phyloP scores from a whole-genome alignment of 2,888 invertebrate genomes.

The Norana najaformis region DNA sequence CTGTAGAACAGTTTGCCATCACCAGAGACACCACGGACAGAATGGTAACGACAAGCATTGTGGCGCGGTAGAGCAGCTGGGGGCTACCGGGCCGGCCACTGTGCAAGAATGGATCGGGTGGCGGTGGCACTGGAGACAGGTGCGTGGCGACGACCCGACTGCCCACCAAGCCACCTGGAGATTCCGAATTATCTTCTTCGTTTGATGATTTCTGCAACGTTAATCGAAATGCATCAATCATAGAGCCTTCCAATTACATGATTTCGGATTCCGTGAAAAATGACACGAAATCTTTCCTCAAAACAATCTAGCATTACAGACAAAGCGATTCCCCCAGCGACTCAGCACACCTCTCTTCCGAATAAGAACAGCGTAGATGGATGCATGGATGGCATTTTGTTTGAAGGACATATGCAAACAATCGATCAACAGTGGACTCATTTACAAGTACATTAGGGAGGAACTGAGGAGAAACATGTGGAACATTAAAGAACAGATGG shows the following conservation, averaged over 20 bases:
- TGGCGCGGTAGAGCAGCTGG: background rate
- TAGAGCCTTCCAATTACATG: background rate
- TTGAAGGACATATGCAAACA: background rate
- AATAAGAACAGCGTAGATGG: background rate
- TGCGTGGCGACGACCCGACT: background rate
- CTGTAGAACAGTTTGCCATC: conserved; percentile 16
- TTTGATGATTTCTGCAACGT: background rate
- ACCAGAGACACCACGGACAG: conserved; percentile 21
- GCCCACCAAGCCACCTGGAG: background rate
- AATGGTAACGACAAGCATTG: background rate
- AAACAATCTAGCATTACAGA: background rate
- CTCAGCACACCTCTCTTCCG: background rate
- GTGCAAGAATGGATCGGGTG: background rate
- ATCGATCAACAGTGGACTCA: conserved; percentile 5
- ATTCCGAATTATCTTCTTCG: conserved; percentile 8
- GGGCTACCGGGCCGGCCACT: background rate
- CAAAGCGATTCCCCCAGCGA: background rate
- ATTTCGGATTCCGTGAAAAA: background rate
- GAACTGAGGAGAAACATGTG: background rate
- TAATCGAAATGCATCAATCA: conserved; percentile 17
- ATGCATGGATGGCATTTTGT: background rate
- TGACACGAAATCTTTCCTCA: background rate
- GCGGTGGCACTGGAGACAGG: background rate
- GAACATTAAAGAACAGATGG: background rate
- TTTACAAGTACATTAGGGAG: background rate